These are phyloP conservation scores for Phortica okadai DNA, from an alignment of 2,888 invertebrate genomes.

Conservation along the genomic window DNA sequence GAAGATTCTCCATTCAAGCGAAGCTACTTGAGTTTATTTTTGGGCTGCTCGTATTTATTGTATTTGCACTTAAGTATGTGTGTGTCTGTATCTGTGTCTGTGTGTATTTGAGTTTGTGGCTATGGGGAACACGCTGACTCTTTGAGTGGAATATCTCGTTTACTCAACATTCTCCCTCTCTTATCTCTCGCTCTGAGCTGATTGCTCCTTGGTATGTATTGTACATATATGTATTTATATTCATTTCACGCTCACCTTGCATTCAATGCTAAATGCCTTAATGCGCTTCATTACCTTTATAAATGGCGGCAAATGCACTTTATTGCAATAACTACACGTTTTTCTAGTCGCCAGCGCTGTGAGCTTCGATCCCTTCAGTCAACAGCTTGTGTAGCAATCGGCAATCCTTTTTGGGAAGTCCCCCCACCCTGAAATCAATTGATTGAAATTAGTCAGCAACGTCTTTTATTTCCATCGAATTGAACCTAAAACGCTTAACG, in stretches of 20 bases:
- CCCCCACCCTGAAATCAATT: not conserved
- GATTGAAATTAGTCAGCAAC: conserved; percentile 52
- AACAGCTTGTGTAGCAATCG: too few species aligned
- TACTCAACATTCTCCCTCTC: not conserved
- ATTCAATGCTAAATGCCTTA: not conserved
- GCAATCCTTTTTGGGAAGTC: too few species aligned
- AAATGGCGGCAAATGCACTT: not conserved
- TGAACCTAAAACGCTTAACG: conserved; percentile 50
- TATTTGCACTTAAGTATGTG: not conserved
- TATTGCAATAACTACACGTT: too few species aligned
- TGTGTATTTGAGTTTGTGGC: not conserved
- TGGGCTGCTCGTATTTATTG: not conserved
- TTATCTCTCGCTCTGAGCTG: not conserved
- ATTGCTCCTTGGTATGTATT: too few species aligned
- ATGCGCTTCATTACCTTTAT: not conserved
- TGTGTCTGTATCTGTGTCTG: not conserved
- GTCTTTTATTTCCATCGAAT: conserved; percentile 37
- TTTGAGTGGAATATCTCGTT: not conserved
- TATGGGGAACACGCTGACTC: not conserved
- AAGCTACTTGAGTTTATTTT: too few species aligned
- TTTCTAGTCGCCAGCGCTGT: too few species aligned
- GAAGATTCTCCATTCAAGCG: too few species aligned
- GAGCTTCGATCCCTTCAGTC: too few species aligned
- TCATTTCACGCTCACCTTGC: too few species aligned
- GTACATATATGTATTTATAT: too few species aligned